Conservation (phyloP, 2,113 vertebrate species). For the Cyrtonyx montezumae region DNA sequence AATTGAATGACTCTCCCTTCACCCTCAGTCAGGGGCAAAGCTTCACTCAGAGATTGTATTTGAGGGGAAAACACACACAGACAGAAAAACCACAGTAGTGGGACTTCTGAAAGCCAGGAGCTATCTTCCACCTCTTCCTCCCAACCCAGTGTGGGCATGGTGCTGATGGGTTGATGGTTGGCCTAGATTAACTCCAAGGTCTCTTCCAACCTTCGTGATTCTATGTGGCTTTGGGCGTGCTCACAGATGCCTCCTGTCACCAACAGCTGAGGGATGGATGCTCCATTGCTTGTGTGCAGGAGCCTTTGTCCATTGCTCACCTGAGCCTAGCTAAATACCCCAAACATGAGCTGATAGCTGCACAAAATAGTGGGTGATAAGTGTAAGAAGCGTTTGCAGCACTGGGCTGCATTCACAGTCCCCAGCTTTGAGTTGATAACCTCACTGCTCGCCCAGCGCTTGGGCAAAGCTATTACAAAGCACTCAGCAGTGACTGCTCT, state of each 20-base stretch:
- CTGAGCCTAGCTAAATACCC: background rate
- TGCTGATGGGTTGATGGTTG: too few relatives aligned
- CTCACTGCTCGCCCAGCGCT: background rate
- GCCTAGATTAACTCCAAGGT: too few relatives aligned
- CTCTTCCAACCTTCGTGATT: too few relatives aligned
- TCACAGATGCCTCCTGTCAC: rapidly evolving
- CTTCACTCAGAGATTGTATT: background rate
- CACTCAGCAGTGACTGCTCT: constrained; percentile 34
- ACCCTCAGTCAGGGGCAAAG: background rate
- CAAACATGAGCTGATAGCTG: background rate
- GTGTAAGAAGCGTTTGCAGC: background rate
- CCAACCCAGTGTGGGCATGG: background rate
- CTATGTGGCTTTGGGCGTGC: rapidly evolving
- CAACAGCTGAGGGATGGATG: background rate
- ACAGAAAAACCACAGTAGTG: rapidly evolving
- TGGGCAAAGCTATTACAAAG: background rate
- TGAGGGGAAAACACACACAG: rapidly evolving
- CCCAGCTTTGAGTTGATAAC: background rate
- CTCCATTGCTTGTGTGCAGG: rapidly evolving
- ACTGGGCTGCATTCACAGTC: background rate
- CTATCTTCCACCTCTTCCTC: background rate
- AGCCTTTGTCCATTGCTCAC: background rate
- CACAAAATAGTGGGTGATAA: background rate
- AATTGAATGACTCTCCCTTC: constrained; percentile 46
- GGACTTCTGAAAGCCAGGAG: background rate